phyloP scores from a whole-genome alignment of 30 jellyfish, hydroid and myxozoan genomes.

The Phacellophora camtschatica region DNA sequence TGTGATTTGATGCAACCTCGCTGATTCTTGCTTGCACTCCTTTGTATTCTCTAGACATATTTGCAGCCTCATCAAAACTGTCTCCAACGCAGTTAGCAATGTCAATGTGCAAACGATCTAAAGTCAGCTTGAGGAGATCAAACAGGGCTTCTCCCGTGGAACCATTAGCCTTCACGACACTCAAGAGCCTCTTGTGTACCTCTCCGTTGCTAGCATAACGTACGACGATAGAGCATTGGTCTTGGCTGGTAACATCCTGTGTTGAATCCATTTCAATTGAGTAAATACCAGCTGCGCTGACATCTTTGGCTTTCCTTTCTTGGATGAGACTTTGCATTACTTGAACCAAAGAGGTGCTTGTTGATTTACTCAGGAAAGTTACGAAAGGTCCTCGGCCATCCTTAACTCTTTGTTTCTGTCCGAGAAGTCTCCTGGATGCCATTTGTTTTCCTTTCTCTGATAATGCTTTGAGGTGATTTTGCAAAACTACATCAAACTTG shows the following conservation, averaged over 20 bases:
- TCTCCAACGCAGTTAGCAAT: conserved; percentile 31
- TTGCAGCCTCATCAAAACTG: conserved; percentile 39
- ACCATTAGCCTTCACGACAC: conserved; percentile 40
- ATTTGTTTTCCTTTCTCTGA: conserved; percentile 11
- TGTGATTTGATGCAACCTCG: conserved; percentile 34
- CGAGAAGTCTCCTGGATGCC: neutral
- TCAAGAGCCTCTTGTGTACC: conserved; percentile 40
- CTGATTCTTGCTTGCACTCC: conserved; percentile 40
- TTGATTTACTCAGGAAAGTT: conserved; percentile 31
- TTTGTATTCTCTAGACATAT: conserved; percentile 30
- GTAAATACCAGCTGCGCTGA: conserved; percentile 8
- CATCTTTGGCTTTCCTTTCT: conserved; percentile 18
- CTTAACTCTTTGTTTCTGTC: neutral
- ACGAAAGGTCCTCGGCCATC: conserved; percentile 32
- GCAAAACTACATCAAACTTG: conserved; percentile 17
- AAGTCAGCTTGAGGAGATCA: conserved; percentile 3
- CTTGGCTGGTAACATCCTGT: conserved; percentile 26
- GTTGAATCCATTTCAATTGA: conserved; percentile 37
- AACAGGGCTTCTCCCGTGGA: conserved; percentile 17
- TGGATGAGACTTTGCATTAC: neutral
- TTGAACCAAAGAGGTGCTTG: neutral
- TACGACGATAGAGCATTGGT: conserved; percentile 26
- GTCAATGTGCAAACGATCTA: conserved; percentile 31
- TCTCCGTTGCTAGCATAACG: conserved; percentile 20
- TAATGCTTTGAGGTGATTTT: conserved; percentile 12